A percentile compares a stretch with the other conserved stretches of the same genome.
Evolutionary conservation across 2,888 invertebrate species (phyloP).

Genomic region (Pterostichus madidus): DNA sequence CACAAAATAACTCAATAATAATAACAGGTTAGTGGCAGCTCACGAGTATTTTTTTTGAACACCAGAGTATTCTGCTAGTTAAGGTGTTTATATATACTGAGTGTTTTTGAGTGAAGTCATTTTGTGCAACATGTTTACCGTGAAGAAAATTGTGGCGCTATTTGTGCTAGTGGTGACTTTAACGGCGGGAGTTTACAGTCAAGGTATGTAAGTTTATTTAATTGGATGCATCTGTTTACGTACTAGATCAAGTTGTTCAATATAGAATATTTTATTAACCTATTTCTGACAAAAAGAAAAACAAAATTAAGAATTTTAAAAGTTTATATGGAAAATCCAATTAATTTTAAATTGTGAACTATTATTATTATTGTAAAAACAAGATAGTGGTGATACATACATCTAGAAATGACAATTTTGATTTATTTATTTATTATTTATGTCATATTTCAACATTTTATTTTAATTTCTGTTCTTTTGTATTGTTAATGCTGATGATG

Average conservation of each 20-base stretch:
- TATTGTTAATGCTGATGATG: no score
- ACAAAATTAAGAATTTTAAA: neutral
- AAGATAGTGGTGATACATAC: no score
- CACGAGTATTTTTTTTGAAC: slow-evolving; percentile 41
- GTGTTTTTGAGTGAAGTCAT: neutral
- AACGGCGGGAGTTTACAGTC: neutral
- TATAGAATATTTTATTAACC: neutral
- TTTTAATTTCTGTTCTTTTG: no score
- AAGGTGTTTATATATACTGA: slow-evolving; percentile 43
- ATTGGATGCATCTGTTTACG: neutral
- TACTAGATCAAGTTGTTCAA: neutral
- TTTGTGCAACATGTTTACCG: slow-evolving; percentile 48
- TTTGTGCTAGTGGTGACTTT: neutral
- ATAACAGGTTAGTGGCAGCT: neutral
- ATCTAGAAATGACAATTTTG: no score
- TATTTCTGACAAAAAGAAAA: neutral
- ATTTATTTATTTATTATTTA: no score
- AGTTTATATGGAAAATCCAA: no score
- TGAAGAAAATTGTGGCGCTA: neutral
- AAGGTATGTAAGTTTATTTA: slow-evolving; percentile 21
- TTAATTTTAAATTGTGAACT: no score
- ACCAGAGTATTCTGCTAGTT: slow-evolving; percentile 11
- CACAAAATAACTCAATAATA: slow-evolving; percentile 4
- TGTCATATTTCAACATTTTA: no score
- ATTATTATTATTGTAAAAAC: no score